These are phyloP conservation scores for Dromaius novaehollandiae DNA, from an alignment of 2,113 vertebrate genomes.

Conservation along the genomic window DNA sequence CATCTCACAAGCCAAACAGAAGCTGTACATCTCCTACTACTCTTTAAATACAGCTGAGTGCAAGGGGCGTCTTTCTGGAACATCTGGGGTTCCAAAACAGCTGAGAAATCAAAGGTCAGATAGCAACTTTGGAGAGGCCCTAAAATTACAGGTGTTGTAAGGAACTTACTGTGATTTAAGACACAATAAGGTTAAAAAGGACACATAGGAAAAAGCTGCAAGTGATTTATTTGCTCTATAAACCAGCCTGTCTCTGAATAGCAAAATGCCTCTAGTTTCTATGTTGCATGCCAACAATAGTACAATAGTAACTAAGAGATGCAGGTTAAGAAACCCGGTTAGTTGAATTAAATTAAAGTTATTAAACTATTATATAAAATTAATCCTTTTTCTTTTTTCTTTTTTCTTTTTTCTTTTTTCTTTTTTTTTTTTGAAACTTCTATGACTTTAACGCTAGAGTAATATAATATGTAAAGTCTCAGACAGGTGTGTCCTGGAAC, in stretches of 20 bases:
- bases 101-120: not conserved
- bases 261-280: not conserved
- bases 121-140: not conserved
- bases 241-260: not conserved
- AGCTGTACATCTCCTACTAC: not conserved
- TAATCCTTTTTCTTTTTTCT: not conserved
- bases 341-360: not conserved
- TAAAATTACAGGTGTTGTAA: not conserved
- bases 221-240: too few species aligned
- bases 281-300: accelerated
- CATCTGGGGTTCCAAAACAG: not conserved
- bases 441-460: not conserved
- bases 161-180: not conserved
- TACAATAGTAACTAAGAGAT: not conserved
- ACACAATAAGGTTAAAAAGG: not conserved
- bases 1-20: not conserved
- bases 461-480: not conserved
- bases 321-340: not conserved
- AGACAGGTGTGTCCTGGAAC: not conserved
- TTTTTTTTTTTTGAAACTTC: not conserved
- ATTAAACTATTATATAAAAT: not conserved
- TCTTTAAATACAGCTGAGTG: not conserved
- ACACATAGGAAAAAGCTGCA: not conserved
- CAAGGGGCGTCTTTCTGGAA: not conserved
- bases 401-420: not conserved